Evolutionary conservation across 92 coral and sea anemone species (phyloP).

Genomic region (Epizoanthus scotinus): DNA sequence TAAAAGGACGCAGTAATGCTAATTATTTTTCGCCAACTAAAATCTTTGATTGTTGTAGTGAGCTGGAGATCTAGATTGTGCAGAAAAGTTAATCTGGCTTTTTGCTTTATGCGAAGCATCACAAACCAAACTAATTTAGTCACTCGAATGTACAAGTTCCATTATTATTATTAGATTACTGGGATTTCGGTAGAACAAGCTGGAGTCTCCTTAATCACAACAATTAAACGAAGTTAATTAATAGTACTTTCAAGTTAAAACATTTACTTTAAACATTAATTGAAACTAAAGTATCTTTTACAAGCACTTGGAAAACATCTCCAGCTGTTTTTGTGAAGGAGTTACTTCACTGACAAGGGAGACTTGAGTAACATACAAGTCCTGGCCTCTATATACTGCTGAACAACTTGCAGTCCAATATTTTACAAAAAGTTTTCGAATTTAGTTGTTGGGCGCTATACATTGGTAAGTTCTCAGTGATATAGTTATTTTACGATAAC

Average conservation of each 20-base stretch:
- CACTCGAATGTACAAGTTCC: too few species aligned
- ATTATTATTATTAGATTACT: too few species aligned
- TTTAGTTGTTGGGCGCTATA: too few species aligned
- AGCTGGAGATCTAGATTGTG: too few species aligned
- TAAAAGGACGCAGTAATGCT: neutral
- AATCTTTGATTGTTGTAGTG: too few species aligned
- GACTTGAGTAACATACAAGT: neutral
- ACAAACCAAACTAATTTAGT: too few species aligned
- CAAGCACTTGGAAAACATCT: slow-evolving; percentile 10
- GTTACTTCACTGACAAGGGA: neutral
- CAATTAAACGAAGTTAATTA: slow-evolving; percentile 1
- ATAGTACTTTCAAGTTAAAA: slow-evolving; percentile 3
- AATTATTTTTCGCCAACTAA: neutral
- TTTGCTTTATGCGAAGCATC: too few species aligned
- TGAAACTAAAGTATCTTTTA: slow-evolving; percentile 22
- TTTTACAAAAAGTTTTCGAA: too few species aligned
- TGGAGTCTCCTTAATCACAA: neutral
- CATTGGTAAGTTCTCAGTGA: too few species aligned
- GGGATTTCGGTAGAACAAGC: neutral
- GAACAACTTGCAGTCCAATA: too few species aligned
- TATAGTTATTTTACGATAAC: too few species aligned
- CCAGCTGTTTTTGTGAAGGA: neutral
- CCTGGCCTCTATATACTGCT: neutral
- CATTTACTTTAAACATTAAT: slow-evolving; percentile 6
- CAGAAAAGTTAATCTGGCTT: too few species aligned